Percentiles rank a stretch among this genome's conserved stretches.
These are phyloP conservation scores for Sitophilus oryzae DNA, from an alignment of 1,140 invertebrate species.

Conservation along the genomic window DNA sequence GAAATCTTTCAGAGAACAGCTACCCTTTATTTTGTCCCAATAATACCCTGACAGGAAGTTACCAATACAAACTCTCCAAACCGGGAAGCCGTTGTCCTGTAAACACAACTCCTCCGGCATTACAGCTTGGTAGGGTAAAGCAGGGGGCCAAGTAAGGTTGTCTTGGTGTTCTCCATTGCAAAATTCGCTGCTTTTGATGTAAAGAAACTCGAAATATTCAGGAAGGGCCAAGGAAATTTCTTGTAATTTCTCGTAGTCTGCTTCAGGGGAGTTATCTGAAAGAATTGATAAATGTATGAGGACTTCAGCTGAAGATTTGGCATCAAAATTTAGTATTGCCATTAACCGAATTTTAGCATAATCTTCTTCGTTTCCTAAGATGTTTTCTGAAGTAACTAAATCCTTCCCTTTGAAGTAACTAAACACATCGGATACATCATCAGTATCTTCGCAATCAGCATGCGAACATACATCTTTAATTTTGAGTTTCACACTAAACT, in stretches of 20 bases:
- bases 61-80: slow-evolving; percentile 46
- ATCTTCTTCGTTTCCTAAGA: no score
- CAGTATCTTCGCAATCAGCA: neutral
- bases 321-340: slow-evolving; percentile 26
- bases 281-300: slow-evolving; percentile 32
- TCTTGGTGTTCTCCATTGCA: slow-evolving; percentile 27
- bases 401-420: slow-evolving; percentile 1
- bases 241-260: slow-evolving; percentile 11
- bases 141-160: slow-evolving; percentile 37
- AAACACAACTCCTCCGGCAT: slow-evolving; percentile 48
- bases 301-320: slow-evolving; percentile 28
- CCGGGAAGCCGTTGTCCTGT: slow-evolving; percentile 47
- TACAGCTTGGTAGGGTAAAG: slow-evolving; percentile 40
- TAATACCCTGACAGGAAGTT: slow-evolving; percentile 44
- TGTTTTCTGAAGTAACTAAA: neutral
- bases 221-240: slow-evolving; percentile 2
- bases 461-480: slow-evolving; percentile 24
- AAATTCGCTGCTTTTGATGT: slow-evolving; percentile 25
- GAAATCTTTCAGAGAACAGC: slow-evolving; percentile 44
- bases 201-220: slow-evolving; percentile 26
- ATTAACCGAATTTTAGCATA: slow-evolving; percentile 27
- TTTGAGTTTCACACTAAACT: slow-evolving; percentile 37
- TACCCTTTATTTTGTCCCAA: slow-evolving; percentile 42
- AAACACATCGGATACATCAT: slow-evolving; percentile 1
- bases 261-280: slow-evolving; percentile 27